These are phyloP conservation scores for Amniataba percoides DNA, from an alignment of 2,797 vertebrate genomes.

Conservation along the genomic window DNA sequence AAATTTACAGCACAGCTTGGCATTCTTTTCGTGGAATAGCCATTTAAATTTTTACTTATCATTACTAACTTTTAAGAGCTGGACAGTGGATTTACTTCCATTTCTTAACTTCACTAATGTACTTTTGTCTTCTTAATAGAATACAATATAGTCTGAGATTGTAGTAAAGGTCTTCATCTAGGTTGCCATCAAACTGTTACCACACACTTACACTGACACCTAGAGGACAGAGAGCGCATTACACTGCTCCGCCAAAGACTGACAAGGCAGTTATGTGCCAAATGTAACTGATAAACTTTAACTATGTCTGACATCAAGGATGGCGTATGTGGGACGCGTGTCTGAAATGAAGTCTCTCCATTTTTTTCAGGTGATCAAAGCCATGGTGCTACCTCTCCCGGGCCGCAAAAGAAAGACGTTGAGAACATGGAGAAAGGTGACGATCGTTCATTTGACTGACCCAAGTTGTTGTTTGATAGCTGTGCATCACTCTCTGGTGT, in stretches of 20 bases:
- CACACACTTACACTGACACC: conserved; percentile 75
- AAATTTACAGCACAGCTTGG: neutral
- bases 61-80: neutral
- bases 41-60: neutral
- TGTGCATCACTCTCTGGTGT: neutral
- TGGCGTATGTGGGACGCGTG: neutral
- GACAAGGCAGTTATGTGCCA: rapidly evolving
- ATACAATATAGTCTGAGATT: conserved; percentile 18
- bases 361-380: conserved; percentile 89
- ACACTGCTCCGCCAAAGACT: neutral
- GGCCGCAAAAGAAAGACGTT: conserved; percentile 94
- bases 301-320: neutral
- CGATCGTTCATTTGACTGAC: neutral
- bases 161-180: neutral
- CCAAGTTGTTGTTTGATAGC: neutral
- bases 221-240: conserved; percentile 63
- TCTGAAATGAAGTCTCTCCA: neutral
- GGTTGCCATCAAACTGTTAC: neutral
- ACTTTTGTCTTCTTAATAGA: conserved; percentile 13
- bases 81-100: conserved; percentile 3
- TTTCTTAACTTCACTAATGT: neutral
- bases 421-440: conserved; percentile 99
- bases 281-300: neutral
- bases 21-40: neutral
- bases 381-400: conserved; percentile 90